Conservation (phyloP, 2,888 invertebrate species). For the Heliconius charithonia region DNA sequence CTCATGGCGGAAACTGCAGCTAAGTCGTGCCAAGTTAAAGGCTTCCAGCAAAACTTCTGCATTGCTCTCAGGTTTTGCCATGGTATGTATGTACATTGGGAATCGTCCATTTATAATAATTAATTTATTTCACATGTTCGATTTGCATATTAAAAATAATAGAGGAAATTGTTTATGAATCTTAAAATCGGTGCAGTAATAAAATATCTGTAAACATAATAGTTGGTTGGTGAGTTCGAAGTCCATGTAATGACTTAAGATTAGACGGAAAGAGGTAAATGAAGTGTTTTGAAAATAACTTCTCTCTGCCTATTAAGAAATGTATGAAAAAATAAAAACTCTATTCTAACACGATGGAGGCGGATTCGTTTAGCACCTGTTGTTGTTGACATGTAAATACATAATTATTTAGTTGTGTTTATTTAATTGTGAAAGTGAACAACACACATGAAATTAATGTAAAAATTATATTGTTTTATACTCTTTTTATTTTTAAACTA, state of each 20-base stretch:
- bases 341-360: background rate
- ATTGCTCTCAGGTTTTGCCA: conserved; percentile 97
- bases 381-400: background rate
- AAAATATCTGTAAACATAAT: background rate
- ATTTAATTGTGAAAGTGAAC: too few species aligned
- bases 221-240: background rate
- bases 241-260: background rate
- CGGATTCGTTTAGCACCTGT: too few species aligned
- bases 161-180: background rate
- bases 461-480: background rate
- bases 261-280: background rate
- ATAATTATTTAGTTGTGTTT: background rate
- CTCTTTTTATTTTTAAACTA: background rate
- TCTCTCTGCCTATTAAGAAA: background rate
- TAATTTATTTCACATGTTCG: background rate
- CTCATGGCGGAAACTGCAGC: conserved; percentile 95
- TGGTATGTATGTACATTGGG: conserved; percentile 89
- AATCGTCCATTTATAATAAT: background rate
- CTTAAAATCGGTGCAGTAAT: background rate
- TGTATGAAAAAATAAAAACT: background rate
- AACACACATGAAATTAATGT: background rate
- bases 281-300: background rate
- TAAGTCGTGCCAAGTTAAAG: conserved; percentile 98
- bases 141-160: background rate
- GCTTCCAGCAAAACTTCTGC: conserved; percentile 99